Percentiles rank a stretch among this genome's conserved stretches.
Conservation (phyloP, 2,888 invertebrate genomes). For the Agrilus biguttatus region DNA sequence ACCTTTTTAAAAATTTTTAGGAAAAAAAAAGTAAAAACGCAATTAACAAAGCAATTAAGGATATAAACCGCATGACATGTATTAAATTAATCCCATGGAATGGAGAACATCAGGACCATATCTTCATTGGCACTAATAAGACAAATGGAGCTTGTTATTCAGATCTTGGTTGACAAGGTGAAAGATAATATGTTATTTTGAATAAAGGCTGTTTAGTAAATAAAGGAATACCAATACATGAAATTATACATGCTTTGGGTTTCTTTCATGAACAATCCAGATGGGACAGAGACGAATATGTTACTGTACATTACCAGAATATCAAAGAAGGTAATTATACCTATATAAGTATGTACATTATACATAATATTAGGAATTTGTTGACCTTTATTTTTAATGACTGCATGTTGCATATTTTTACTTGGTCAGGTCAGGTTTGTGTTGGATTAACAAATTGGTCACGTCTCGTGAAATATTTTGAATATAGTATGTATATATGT, state of each 20-base stretch:
- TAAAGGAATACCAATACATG: constrained; percentile 62
- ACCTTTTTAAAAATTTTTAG: too few relatives aligned
- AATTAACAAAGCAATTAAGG: too few relatives aligned
- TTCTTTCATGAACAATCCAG: constrained; percentile 71
- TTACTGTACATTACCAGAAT: constrained; percentile 55
- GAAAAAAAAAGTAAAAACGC: too few relatives aligned
- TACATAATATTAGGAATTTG: too few relatives aligned
- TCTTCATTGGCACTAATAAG: constrained; percentile 49
- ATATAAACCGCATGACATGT: constrained; percentile 53
- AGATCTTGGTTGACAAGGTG: constrained; percentile 58
- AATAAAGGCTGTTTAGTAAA: constrained; percentile 47
- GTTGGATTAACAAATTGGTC: too few relatives aligned
- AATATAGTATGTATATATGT: too few relatives aligned
- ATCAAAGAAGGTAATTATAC: too few relatives aligned
- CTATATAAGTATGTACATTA: too few relatives aligned
- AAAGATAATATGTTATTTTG: constrained; percentile 56
- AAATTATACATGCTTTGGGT: constrained; percentile 67
- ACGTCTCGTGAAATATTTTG: too few relatives aligned
- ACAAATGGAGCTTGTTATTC: constrained; percentile 70
- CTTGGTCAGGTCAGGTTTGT: too few relatives aligned
- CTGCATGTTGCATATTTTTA: too few relatives aligned
- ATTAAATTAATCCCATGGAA: constrained; percentile 50
- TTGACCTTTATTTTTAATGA: too few relatives aligned
- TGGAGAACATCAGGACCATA: constrained; percentile 44
- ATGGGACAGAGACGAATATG: constrained; percentile 54